Conservation (phyloP, 2,888 invertebrate genomes). For the Dugesia japonica region DNA sequence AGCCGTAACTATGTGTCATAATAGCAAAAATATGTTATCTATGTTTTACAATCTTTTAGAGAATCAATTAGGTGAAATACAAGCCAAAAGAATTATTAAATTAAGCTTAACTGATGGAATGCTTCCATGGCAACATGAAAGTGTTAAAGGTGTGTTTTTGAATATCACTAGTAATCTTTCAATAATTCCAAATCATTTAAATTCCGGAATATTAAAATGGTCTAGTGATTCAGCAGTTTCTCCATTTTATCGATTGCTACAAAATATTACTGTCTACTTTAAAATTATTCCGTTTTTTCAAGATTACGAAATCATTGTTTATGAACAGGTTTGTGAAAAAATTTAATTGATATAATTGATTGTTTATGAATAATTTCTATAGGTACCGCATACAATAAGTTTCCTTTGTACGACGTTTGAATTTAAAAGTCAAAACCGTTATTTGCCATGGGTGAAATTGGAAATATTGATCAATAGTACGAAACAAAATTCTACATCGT, state of each 20-base stretch:
- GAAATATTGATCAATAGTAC: not conserved
- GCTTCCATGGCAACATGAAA: slow-evolving; percentile 10
- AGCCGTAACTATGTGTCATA: slow-evolving; percentile 22
- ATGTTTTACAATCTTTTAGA: not conserved
- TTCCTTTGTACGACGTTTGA: slow-evolving; percentile 22
- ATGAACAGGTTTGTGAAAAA: slow-evolving; percentile 20
- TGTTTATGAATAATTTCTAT: no score
- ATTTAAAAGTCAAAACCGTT: not conserved
- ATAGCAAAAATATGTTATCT: not conserved
- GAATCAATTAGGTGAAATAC: not conserved
- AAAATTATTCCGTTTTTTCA: not conserved
- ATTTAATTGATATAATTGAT: not conserved
- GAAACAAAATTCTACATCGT: not conserved
- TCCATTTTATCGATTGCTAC: slow-evolving; percentile 24
- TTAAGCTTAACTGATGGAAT: not conserved
- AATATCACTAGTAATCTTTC: slow-evolving; percentile 13
- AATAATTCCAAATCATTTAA: not conserved
- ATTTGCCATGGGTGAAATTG: not conserved
- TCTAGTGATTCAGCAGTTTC: not conserved
- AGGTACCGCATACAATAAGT: slow-evolving; percentile 17
- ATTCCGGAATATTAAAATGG: not conserved
- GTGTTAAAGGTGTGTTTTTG: not conserved
- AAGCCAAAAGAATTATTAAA: not conserved
- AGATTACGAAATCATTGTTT: slow-evolving; percentile 9
- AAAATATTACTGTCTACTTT: not conserved